Evolutionary conservation across 2,888 invertebrate species (phyloP).

Genomic region (Macropis europaea): DNA sequence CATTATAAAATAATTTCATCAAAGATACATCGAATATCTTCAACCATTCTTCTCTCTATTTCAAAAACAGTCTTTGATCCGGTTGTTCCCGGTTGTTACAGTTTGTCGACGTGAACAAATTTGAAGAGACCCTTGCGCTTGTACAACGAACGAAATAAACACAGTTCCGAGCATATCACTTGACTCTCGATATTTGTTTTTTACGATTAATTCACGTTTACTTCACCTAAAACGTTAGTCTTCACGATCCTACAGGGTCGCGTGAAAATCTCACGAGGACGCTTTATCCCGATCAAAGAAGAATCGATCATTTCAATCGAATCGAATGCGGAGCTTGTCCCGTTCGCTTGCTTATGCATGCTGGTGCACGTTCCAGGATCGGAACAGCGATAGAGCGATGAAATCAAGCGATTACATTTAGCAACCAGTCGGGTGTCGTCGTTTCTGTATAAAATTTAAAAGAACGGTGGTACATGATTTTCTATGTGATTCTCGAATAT

Average conservation of each 20-base stretch:
- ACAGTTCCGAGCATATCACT: slow-evolving; percentile 1
- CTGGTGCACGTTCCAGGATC: no score
- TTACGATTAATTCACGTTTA: slow-evolving; percentile 9
- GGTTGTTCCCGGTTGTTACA: not conserved
- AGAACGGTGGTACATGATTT: no score
- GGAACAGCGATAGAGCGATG: no score
- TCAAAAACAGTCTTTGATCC: not conserved
- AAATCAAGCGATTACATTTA: no score
- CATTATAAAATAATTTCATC: not conserved
- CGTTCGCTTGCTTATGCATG: no score
- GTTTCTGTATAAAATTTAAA: not conserved
- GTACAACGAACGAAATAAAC: slow-evolving; percentile 15
- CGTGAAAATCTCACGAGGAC: not conserved
- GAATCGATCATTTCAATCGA: not conserved
- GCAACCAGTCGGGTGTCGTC: no score
- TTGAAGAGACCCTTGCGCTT: slow-evolving; percentile 16
- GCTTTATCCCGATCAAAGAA: not conserved
- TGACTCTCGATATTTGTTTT: slow-evolving; percentile 5
- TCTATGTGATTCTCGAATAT: no score
- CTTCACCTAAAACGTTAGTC: slow-evolving; percentile 4
- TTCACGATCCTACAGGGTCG: slow-evolving; percentile 18
- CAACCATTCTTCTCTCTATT: not conserved
- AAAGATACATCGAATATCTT: not conserved
- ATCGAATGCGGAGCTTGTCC: not conserved
- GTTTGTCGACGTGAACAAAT: not conserved